Conservation (phyloP, 2,797 vertebrate species). For the Myotis planiceps region DNA sequence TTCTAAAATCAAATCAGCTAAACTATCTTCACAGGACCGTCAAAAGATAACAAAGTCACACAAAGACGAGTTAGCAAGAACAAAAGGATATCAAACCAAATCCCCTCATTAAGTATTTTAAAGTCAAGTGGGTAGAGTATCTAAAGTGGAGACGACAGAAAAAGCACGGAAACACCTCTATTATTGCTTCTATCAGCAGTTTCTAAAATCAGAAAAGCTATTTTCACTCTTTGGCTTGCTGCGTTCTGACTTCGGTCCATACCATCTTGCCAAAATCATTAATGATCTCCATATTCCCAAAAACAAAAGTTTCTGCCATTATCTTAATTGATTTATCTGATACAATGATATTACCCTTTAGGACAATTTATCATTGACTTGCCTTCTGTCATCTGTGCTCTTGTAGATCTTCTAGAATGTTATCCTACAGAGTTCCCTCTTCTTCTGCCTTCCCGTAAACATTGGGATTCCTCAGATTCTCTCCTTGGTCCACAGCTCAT, state of each 20-base stretch:
- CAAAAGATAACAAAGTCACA: not conserved
- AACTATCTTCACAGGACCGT: not conserved
- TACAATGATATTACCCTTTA: not conserved
- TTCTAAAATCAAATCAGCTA: not conserved
- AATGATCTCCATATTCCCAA: not conserved
- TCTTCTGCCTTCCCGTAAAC: not conserved
- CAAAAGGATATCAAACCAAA: not conserved
- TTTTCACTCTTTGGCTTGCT: not conserved
- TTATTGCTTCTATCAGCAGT: not conserved
- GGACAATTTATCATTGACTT: not conserved
- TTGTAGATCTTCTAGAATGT: not conserved
- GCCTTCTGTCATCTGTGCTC: not conserved
- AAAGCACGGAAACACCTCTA: not conserved
- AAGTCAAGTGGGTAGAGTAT: not conserved
- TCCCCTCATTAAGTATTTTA: not conserved
- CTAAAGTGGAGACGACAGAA: not conserved
- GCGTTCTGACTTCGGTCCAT: not conserved
- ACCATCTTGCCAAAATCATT: slow-evolving; percentile 5
- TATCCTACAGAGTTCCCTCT: not conserved
- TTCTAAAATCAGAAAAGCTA: not conserved
- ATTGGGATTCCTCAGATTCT: not conserved
- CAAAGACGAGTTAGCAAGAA: not conserved
- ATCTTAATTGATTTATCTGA: not conserved
- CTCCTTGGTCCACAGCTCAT: not conserved
- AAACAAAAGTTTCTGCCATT: not conserved